Conservation (phyloP, 2,888 invertebrate species). For the Nomada ferruginata region DNA sequence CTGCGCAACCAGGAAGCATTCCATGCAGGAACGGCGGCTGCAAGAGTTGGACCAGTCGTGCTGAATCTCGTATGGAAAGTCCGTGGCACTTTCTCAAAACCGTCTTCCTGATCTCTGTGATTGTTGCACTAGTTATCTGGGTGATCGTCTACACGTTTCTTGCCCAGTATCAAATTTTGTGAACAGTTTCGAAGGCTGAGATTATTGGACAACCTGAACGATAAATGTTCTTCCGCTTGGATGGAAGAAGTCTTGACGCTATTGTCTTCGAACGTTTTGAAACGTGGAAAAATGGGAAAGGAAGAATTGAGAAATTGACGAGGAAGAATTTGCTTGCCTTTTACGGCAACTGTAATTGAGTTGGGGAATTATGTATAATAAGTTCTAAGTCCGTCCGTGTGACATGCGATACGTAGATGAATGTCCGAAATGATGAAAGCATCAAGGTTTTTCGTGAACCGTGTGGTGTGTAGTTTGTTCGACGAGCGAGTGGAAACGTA, state of each 20-base stretch:
- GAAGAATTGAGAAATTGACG: not conserved
- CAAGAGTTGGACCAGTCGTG: constrained; percentile 66
- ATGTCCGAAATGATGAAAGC: not conserved
- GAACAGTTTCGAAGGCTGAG: constrained; percentile 33
- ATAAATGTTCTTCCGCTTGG: not conserved
- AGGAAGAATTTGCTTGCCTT: not conserved
- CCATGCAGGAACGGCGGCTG: constrained; percentile 77
- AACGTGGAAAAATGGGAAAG: not conserved
- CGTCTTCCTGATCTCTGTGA: constrained; percentile 84
- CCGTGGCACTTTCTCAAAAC: constrained; percentile 86
- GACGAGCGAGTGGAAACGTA: not conserved
- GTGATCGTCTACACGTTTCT: constrained; percentile 83
- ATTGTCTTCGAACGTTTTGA: not conserved
- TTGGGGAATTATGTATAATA: too few relatives aligned
- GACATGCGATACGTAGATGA: not conserved
- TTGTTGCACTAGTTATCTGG: constrained; percentile 85
- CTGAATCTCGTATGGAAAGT: constrained; percentile 80
- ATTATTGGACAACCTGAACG: not conserved
- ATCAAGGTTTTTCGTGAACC: not conserved
- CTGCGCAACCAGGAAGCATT: constrained; percentile 57
- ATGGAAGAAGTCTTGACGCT: not conserved
- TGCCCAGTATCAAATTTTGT: constrained; percentile 78
- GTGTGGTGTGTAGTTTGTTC: not conserved
- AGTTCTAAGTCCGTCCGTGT: constrained; percentile 4
- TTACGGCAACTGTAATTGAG: not conserved